Conservation (phyloP, 1,140 invertebrate species). For the Yoshiicerus persimilis region DNA sequence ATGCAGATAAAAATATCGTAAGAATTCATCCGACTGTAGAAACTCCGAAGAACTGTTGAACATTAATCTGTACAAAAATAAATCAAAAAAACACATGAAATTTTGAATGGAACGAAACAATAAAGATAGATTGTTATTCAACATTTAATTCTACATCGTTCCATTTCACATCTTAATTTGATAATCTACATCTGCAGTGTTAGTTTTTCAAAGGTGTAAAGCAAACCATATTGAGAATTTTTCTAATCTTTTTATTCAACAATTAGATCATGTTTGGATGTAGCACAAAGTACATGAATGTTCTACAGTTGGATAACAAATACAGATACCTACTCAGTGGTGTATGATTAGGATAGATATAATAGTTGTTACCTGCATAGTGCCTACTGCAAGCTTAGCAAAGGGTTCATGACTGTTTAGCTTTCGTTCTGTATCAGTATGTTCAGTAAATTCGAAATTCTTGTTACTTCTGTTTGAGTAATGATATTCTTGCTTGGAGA, state of each 20-base stretch:
- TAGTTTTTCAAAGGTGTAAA: not conserved
- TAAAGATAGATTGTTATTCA: too few species aligned
- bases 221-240: not conserved
- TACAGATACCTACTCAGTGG: not conserved
- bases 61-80: too few species aligned
- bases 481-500: not conserved
- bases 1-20: too few species aligned
- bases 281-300: not conserved
- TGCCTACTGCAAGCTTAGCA: not conserved
- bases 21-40: too few species aligned
- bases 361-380: not conserved
- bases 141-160: not conserved
- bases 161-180: not conserved
- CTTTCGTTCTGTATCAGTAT: not conserved
- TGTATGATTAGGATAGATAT: not conserved
- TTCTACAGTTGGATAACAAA: not conserved
- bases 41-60: too few species aligned
- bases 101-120: too few species aligned
- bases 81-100: too few species aligned
- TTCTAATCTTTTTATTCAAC: not conserved
- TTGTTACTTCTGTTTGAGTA: not conserved
- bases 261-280: not conserved
- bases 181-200: not conserved
- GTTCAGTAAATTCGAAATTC: not conserved
- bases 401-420: not conserved